phyloP scores from a whole-genome alignment of 2,888 invertebrate genomes.

The Alloplasta piceator region DNA sequence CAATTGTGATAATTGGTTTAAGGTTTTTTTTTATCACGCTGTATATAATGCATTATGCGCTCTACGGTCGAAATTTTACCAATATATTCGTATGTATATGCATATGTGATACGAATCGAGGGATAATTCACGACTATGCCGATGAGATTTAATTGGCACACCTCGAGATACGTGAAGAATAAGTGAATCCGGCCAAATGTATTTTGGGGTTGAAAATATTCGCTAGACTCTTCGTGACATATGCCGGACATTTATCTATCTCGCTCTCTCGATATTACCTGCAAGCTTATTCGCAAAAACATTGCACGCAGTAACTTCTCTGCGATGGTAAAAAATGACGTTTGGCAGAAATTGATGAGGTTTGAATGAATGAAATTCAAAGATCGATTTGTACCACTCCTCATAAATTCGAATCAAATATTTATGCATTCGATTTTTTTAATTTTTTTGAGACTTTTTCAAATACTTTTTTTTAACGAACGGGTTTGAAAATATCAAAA shows the following conservation, averaged over 20 bases:
- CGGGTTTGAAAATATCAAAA: no score
- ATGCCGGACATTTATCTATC: conserved; percentile 45
- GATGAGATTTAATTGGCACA: conserved; percentile 64
- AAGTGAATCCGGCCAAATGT: conserved; percentile 66
- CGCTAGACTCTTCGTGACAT: conserved; percentile 32
- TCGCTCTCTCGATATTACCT: conserved; percentile 2
- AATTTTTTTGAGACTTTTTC: no score
- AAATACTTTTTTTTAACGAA: no score
- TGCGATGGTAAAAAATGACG: no score
- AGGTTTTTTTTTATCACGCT: no score
- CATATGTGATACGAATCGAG: conserved; percentile 30
- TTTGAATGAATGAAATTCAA: no score
- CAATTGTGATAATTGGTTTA: neutral
- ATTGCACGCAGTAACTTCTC: no score
- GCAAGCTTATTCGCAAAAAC: conserved; percentile 14
- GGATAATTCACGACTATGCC: conserved; percentile 47
- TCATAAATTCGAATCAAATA: no score
- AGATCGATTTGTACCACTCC: no score
- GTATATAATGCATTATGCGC: no score
- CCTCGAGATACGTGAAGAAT: conserved; percentile 42
- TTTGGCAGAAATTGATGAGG: no score
- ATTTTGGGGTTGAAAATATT: conserved; percentile 64
- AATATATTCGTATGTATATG: neutral
- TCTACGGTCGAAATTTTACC: neutral
- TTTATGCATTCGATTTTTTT: no score